These are phyloP conservation scores for Orthosia incerta DNA, from an alignment of 2,888 invertebrate species.

Conservation along the genomic window DNA sequence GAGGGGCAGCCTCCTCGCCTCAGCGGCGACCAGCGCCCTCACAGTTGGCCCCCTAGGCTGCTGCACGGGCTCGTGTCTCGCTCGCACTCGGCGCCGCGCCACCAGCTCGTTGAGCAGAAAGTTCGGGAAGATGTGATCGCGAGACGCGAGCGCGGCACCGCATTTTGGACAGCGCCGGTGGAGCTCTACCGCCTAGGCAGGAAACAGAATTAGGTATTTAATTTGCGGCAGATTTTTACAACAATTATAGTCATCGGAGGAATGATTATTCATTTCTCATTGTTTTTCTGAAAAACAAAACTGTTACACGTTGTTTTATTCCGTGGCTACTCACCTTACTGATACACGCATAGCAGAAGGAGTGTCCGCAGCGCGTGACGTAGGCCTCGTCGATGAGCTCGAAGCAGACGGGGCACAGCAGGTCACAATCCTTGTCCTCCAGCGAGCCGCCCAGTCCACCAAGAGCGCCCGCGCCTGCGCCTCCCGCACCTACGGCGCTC, in stretches of 20 bases:
- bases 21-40: constrained; percentile 92
- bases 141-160: constrained; percentile 92
- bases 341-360: constrained; percentile 97
- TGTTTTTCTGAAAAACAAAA: too few species aligned
- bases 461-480: constrained; percentile 77
- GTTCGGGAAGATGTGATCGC: constrained; percentile 96
- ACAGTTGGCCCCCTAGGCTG: constrained; percentile 71
- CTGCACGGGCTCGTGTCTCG: constrained; percentile 37
- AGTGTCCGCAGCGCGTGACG: constrained; percentile 98
- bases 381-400: constrained; percentile 97
- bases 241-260: too few species aligned
- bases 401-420: constrained; percentile 95
- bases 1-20: constrained; percentile 93
- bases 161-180: constrained; percentile 95
- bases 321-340: constrained; percentile 84
- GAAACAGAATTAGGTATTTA: neutral
- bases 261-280: too few species aligned
- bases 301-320: too few species aligned
- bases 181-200: constrained; percentile 94
- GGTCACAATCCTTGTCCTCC: constrained; percentile 93
- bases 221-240: too few species aligned
- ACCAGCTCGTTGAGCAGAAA: constrained; percentile 95
- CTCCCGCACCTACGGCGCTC: constrained; percentile 73
- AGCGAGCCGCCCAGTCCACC: constrained; percentile 92
- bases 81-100: constrained; percentile 87